Conservation (phyloP, 35 echinoderm and acorn worm genomes). For the Amphiura filiformis region DNA sequence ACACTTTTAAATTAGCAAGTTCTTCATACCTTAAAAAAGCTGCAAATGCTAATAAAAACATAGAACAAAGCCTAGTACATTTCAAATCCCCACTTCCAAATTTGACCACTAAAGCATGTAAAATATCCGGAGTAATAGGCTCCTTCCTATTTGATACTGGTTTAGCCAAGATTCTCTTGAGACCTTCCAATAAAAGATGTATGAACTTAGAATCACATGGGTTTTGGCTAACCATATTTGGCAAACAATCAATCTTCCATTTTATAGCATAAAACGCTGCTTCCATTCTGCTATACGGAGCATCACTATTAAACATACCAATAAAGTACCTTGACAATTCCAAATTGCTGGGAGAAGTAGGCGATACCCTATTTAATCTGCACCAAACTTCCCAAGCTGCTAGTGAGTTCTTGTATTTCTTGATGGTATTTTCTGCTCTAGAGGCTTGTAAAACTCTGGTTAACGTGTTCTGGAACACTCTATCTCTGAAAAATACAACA, state of each 20-base stretch:
- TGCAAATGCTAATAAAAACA: not conserved
- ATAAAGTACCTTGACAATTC: not conserved
- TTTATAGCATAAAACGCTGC: not conserved
- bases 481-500: not conserved
- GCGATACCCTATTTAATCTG: not conserved
- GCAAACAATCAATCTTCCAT: not conserved
- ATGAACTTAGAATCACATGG: not conserved
- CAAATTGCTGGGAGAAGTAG: not conserved
- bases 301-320: not conserved
- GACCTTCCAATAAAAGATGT: not conserved
- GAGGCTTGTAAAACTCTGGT: not conserved
- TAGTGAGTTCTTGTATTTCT: not conserved
- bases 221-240: not conserved
- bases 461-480: not conserved
- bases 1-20: not conserved
- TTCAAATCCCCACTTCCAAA: not conserved
- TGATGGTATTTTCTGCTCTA: not conserved
- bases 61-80: not conserved
- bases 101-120: not conserved
- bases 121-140: not conserved
- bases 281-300: not conserved
- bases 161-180: not conserved
- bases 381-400: not conserved
- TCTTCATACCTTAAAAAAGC: not conserved
- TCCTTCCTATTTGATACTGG: not conserved